phyloP scores from a whole-genome alignment of 2,797 vertebrate species.

The Notoglanidium macrostoma region DNA sequence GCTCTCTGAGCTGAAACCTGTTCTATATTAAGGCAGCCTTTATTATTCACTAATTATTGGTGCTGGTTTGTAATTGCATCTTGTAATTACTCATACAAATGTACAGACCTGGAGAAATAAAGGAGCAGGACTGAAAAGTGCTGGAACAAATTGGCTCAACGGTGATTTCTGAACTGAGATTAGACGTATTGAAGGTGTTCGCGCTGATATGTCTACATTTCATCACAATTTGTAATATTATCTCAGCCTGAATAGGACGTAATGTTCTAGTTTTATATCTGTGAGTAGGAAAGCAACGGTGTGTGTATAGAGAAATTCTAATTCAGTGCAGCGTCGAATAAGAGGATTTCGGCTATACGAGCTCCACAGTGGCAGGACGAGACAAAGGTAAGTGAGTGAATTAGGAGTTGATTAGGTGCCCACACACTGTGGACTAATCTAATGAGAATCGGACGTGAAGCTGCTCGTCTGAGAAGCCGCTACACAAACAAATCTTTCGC shows the following conservation, averaged over 20 bases:
- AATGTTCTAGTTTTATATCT: neutral
- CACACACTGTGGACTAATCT: slow-evolving; percentile 51
- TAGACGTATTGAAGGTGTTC: neutral
- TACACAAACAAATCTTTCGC: slow-evolving; percentile 40
- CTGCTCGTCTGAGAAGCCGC: slow-evolving; percentile 49
- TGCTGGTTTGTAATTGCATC: slow-evolving; percentile 9
- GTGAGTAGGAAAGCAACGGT: neutral
- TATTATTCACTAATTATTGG: slow-evolving; percentile 36
- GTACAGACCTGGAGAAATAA: neutral
- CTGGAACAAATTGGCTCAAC: neutral
- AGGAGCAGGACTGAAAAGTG: neutral
- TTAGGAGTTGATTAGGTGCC: slow-evolving; percentile 68
- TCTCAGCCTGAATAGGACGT: neutral
- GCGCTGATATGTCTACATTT: neutral
- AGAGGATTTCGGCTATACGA: neutral
- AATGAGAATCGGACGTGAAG: slow-evolving; percentile 64
- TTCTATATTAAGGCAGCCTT: slow-evolving; percentile 15
- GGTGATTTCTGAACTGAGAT: neutral
- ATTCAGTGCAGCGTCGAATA: slow-evolving; percentile 2
- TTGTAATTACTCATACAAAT: slow-evolving; percentile 30
- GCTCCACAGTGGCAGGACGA: neutral
- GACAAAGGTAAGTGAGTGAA: slow-evolving; percentile 61
- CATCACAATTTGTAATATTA: neutral
- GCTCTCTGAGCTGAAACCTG: slow-evolving; percentile 2
- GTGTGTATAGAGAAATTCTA: neutral